Percentiles rank a stretch among this genome's conserved stretches.
Conservation (phyloP, 2,113 vertebrate genomes). For the Esox niger region DNA sequence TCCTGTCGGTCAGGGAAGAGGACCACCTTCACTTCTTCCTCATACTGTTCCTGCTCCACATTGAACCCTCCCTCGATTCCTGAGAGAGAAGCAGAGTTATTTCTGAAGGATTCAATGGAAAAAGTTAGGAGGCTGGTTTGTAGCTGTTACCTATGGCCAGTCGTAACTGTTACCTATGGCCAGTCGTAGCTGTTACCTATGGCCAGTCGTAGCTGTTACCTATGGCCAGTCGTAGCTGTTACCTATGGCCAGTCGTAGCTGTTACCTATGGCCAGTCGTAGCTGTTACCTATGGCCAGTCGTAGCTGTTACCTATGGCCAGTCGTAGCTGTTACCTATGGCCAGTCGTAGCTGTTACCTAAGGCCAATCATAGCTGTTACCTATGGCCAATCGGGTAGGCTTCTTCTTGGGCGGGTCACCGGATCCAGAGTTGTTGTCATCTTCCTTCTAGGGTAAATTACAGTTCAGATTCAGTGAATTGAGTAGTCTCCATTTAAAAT, state of each 20-base stretch:
- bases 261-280: slow-evolving; percentile 94
- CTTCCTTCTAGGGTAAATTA: slow-evolving; percentile 75
- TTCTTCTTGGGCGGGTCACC: slow-evolving; percentile 98
- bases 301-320: slow-evolving; percentile 87
- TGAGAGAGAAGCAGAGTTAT: slow-evolving; percentile 48
- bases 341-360: too few relatives aligned
- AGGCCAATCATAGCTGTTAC: slow-evolving; percentile 63
- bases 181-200: slow-evolving; percentile 77
- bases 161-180: slow-evolving; percentile 83
- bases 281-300: neutral
- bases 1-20: slow-evolving; percentile 92
- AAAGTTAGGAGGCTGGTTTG: too few relatives aligned
- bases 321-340: slow-evolving; percentile 85
- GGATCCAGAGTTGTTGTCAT: slow-evolving; percentile 81
- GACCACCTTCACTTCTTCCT: slow-evolving; percentile 92
- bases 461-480: neutral
- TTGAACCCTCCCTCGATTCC: slow-evolving; percentile 97
- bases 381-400: slow-evolving; percentile 94
- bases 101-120: too few relatives aligned
- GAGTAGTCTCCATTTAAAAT: neutral
- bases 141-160: neutral
- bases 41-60: slow-evolving; percentile 91
- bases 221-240: slow-evolving; percentile 93
- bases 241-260: neutral
- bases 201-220: slow-evolving; percentile 69